Evolutionary conservation across 2,113 vertebrate species (phyloP), one percentile per base, ranked within the genome.

Genomic region (Columbina picui): DNA sequence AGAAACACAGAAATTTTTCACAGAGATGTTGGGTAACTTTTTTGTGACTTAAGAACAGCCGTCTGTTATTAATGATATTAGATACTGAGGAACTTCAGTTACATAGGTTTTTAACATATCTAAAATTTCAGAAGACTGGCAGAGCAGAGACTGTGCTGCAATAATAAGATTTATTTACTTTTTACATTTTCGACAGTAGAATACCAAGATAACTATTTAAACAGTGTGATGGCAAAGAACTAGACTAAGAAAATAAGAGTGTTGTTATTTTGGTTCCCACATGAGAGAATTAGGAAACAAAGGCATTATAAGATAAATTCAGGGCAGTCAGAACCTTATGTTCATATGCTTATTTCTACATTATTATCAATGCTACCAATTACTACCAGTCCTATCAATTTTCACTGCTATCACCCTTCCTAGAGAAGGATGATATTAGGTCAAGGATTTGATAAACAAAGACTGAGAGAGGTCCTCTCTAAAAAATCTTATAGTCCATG

Each of bases 271-370:
- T 84, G 32, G 8, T 6, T 79, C 45, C 49, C 0, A 0, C 2
- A 4, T 64, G 23, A 57, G 32, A 68, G 14, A 86, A 60, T 26
- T 69, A 15, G 26, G 45, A 64, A 94, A 60, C 3, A 73, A 76
- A 84, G 14, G 3, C 22, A 80, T 68, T 36, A 60, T 43, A 29
- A 67, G 26, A 36, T 32, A 91, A 84, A 75, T 45, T 78, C 60
- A 68, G 13, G 29, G 6, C 4, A 34, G 4, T 32, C 15, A 43
- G 59, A 73, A 91, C 9, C 26, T 53, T 43, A 12, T 0, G 0
- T 68, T 84, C 11, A 12, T 32, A 8, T 68, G 32, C 7, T 10
- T 78, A 41, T 65, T 90, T 70, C 45, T 70, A 27, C 7, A 21
- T 60, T 50, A 41, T 50, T 68, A 74, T 75, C 32, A 38, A 9